Evolutionary conservation across 2,113 vertebrate species (phyloP), one percentile per base, ranked within the genome.

Genomic region (Lasiurus borealis): DNA sequence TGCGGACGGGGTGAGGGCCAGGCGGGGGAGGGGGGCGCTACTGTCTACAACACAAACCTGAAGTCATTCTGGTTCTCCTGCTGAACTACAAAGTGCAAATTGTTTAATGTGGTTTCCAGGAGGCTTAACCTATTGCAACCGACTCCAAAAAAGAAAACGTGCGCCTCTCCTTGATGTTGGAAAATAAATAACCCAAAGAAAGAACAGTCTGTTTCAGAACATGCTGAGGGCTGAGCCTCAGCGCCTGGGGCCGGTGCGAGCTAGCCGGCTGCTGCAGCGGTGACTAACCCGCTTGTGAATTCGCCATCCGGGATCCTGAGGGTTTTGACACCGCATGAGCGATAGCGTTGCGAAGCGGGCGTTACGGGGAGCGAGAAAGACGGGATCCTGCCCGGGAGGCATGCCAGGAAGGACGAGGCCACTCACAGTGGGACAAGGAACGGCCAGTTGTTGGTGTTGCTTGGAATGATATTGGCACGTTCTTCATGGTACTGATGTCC

Each of bases 401-500:
- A 5, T n/a, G 13, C 69, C 40, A 4, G 31, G 83, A 23, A 64
- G 75, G 40, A 71, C 0, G 4, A 68, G 36, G 84, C 80, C 8
- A 0, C 87, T 77, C 88, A 19, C 21, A 90, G 83, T 6, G 15
- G 92, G 86, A 71, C 2, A 44, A 8, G 52, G 73, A 82, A 29
- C 11, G 16, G 93, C 27, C 85, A 16, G 4, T 85, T 31, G 87
- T 62, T 62, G 31, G 21, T 90, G 95, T 84, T 88, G 95, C 92
- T 88, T 81, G 1, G 31, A 93, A 96, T 86, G 95, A 96, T 96
- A 95, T 92, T 90, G 93, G 97, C 96, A 90, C 97, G 96, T 96
- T 86, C 91, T 93, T 95, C 78, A 78, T 64, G 77, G 85, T 64
- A 91, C 90, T 89, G 95, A 93, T 93, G 91, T 91, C 94, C 78